Evolutionary conservation across 1,140 invertebrate species (phyloP).

Genomic region (Ceratitis capitata): DNA sequence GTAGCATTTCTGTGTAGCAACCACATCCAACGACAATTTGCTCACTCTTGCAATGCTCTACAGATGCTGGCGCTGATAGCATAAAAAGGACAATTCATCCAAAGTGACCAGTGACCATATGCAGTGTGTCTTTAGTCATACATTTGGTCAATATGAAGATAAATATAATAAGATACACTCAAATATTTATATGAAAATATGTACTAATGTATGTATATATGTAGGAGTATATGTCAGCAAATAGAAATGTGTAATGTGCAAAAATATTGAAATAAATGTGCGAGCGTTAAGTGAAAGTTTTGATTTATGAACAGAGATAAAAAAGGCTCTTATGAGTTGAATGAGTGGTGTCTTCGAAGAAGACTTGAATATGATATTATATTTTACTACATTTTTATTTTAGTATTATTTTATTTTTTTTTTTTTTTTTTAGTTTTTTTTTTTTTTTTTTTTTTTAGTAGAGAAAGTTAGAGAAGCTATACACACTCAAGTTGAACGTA

Average conservation of each 20-base stretch:
- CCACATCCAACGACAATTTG: neutral
- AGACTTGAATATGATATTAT: no score
- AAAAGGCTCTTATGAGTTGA: neutral
- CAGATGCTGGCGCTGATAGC: neutral
- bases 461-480: no score
- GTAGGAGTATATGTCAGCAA: neutral
- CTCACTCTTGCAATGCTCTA: neutral
- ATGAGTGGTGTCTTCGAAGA: neutral
- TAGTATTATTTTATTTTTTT: no score
- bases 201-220: slow-evolving; percentile 16
- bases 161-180: slow-evolving; percentile 16
- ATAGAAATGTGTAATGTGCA: slow-evolving; percentile 4
- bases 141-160: neutral
- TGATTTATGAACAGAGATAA: slow-evolving; percentile 37
- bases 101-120: slow-evolving; percentile 29
- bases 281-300: slow-evolving; percentile 37
- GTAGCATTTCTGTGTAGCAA: neutral
- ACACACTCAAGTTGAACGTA: no score
- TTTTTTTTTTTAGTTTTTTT: no score
- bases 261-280: slow-evolving; percentile 42
- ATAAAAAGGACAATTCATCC: slow-evolving; percentile 29
- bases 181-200: slow-evolving; percentile 33
- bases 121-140: neutral
- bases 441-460: no score
- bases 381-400: no score